Evolutionary conservation across 2,113 vertebrate genomes (phyloP).

Genomic region (Odontophorus gujanensis): DNA sequence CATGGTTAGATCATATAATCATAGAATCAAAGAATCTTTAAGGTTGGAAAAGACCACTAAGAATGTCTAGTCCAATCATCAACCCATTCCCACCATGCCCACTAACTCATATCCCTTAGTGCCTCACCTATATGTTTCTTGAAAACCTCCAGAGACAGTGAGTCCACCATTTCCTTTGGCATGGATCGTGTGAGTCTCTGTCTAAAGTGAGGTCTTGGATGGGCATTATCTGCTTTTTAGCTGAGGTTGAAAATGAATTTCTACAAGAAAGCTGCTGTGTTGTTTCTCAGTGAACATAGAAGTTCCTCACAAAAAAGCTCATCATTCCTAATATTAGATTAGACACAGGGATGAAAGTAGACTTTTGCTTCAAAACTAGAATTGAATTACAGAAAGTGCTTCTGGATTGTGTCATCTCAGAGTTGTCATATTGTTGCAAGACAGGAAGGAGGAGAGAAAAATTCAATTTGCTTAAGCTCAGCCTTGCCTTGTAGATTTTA

Average conservation of each 20-base stretch:
- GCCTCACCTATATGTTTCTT: no score
- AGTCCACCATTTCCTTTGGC: no score
- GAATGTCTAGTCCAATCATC: no score
- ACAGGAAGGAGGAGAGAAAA: background rate
- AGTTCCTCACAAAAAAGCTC: background rate
- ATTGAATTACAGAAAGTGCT: conserved; percentile 48
- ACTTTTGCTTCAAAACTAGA: conserved; percentile 27
- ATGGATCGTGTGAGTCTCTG: background rate
- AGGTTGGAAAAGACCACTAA: no score
- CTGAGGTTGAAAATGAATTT: background rate
- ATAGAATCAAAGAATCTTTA: no score
- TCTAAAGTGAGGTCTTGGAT: background rate
- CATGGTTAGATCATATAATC: background rate
- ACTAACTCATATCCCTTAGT: no score
- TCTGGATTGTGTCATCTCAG: conserved; percentile 31
- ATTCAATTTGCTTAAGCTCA: background rate
- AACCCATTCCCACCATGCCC: no score
- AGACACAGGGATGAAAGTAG: conserved; percentile 4
- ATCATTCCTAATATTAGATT: conserved; percentile 28
- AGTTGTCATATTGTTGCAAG: background rate
- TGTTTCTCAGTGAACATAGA: conserved; percentile 47
- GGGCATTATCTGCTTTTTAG: background rate
- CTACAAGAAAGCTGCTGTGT: background rate
- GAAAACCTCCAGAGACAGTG: no score
- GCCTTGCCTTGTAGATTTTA: conserved; percentile 32